Evolutionary conservation across 2,113 vertebrate species (phyloP).

Genomic region (Phalacrocorax pelagicus): DNA sequence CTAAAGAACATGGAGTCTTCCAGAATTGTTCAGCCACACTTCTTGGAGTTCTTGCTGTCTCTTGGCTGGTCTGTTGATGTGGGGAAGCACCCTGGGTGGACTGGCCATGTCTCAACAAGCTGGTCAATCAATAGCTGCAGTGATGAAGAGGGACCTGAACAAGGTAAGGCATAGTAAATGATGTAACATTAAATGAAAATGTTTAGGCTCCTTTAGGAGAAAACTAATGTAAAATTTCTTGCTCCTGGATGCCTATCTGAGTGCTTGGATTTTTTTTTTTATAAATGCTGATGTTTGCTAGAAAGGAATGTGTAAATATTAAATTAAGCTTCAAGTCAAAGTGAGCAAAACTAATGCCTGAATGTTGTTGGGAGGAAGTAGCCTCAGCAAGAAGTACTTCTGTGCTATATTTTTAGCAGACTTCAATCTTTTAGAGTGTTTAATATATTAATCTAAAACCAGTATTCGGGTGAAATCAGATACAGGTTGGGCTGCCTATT

Average conservation of each 20-base stretch:
- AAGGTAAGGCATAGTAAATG: slow-evolving; percentile 69
- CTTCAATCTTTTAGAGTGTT: background rate
- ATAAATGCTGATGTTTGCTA: background rate
- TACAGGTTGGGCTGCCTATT: background rate
- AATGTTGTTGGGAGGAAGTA: background rate
- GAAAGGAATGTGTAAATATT: background rate
- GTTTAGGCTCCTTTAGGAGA: background rate
- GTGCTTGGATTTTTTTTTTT: fast-evolving
- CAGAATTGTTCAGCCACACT: slow-evolving; percentile 89
- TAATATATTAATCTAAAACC: background rate
- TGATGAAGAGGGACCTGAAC: slow-evolving; percentile 78
- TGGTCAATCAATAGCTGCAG: slow-evolving; percentile 89
- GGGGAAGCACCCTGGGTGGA: slow-evolving; percentile 92
- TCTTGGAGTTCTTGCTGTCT: slow-evolving; percentile 92
- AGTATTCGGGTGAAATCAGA: background rate
- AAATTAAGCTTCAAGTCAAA: background rate
- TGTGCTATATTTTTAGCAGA: background rate
- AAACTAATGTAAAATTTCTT: background rate
- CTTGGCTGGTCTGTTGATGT: slow-evolving; percentile 95
- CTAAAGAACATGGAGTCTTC: slow-evolving; percentile 93
- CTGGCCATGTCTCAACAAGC: slow-evolving; percentile 91
- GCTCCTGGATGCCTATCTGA: background rate
- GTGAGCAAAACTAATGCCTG: background rate
- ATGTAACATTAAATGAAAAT: background rate
- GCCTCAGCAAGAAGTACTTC: background rate